Conservation (phyloP, 2,888 invertebrate genomes). For the Oxyscelio sp. region DNA sequence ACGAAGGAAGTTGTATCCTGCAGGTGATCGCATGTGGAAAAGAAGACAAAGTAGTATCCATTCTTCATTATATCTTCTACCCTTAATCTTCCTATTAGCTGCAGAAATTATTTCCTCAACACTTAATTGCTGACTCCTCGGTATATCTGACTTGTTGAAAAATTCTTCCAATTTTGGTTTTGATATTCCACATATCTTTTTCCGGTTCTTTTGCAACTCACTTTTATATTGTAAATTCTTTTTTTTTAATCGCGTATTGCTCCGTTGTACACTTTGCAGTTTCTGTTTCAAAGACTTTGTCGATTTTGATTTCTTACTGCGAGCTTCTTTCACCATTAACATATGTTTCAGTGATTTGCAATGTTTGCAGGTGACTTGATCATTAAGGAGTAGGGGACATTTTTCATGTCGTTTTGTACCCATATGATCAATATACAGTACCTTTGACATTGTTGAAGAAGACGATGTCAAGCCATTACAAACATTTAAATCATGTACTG, state of each 20-base stretch:
- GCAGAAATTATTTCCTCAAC: conserved; percentile 24
- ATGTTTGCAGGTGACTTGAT: neutral
- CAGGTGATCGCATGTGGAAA: conserved; percentile 30
- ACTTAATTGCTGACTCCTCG: neutral
- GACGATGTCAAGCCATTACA: neutral
- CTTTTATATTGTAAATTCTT: neutral
- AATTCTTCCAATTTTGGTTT: neutral
- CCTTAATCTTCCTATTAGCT: conserved; percentile 2
- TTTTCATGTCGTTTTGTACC: neutral
- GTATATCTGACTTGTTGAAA: neutral
- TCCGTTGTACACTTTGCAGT: too few relatives aligned
- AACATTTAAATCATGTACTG: neutral
- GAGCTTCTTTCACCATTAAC: neutral
- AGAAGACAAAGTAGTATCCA: conserved; percentile 25
- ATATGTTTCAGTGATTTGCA: neutral
- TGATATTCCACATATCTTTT: neutral
- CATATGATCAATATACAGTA: neutral
- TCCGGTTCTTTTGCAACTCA: neutral
- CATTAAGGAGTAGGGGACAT: neutral
- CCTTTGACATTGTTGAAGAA: neutral
- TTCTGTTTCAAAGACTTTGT: too few relatives aligned
- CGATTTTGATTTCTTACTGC: neutral
- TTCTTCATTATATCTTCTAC: conserved; percentile 24
- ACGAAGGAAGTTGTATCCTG: conserved; percentile 11
- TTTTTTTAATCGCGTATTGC: neutral